These are phyloP conservation scores for Drosophila nigricruria DNA, from an alignment of 2,888 invertebrate genomes.

Conservation along the genomic window DNA sequence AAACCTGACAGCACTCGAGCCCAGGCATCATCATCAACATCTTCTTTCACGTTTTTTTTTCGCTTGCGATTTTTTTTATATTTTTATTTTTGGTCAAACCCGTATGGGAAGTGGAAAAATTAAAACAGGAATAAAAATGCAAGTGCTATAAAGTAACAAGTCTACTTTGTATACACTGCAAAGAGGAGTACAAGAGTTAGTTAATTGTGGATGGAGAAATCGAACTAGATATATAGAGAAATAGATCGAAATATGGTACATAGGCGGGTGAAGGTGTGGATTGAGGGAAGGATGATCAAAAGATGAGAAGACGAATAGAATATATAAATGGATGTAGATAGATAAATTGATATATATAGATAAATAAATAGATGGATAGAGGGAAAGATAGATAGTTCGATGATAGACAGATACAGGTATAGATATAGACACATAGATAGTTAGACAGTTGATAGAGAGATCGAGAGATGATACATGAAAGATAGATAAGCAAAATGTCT, in stretches of 20 bases:
- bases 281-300: not conserved
- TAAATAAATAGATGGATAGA: not conserved
- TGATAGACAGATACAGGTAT: not conserved
- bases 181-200: not conserved
- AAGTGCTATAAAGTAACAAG: constrained; percentile 15
- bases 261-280: not conserved
- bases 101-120: constrained; percentile 59
- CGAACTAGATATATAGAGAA: not conserved
- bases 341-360: not conserved
- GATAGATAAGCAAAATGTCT: too few relatives aligned
- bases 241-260: not conserved
- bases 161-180: constrained; percentile 37
- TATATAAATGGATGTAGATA: not conserved
- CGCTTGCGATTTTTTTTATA: constrained; percentile 1
- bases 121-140: constrained; percentile 36
- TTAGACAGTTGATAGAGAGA: not conserved
- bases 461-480: too few relatives aligned
- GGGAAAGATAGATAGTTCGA: not conserved
- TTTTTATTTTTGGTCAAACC: constrained; percentile 34
- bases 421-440: not conserved
- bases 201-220: not conserved
- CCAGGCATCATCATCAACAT: constrained; percentile 9
- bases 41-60: constrained; percentile 12
- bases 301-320: not conserved
- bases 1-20: constrained; percentile 69